Conservation (phyloP, 2,113 vertebrate species). For the Camelus bactrianus region DNA sequence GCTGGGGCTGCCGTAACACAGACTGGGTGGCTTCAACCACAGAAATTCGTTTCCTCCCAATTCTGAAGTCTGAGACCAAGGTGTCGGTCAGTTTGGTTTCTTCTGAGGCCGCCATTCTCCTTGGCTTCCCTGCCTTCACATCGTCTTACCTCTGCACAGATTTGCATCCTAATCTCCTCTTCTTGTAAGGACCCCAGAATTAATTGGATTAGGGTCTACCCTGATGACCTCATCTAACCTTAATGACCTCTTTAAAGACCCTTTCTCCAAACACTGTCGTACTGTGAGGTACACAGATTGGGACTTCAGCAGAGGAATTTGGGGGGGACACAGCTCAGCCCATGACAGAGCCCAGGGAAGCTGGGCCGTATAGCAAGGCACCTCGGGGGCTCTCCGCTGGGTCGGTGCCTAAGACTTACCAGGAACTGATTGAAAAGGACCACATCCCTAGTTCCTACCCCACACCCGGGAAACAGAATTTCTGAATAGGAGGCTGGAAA, state of each 20-base stretch:
- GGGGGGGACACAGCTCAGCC: neutral
- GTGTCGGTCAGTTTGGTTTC: neutral
- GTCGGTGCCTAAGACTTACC: rapidly evolving
- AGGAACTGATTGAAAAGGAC: neutral
- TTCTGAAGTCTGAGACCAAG: too few relatives aligned
- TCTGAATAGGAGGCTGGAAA: neutral
- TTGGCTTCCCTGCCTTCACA: rapidly evolving
- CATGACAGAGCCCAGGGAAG: rapidly evolving
- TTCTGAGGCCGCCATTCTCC: neutral
- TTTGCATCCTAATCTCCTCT: neutral
- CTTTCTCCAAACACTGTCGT: neutral
- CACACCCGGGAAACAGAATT: neutral
- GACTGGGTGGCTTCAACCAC: neutral
- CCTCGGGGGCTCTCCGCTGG: neutral
- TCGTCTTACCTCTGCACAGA: neutral
- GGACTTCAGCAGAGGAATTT: neutral
- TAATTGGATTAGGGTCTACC: neutral
- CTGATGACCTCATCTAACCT: neutral
- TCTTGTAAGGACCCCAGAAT: neutral
- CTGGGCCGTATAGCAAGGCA: neutral
- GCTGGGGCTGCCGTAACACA: rapidly evolving
- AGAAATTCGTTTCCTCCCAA: too few relatives aligned
- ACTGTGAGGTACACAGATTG: neutral
- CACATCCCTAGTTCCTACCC: neutral
- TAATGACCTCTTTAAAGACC: neutral